Evolutionary conservation across 2,113 vertebrate species (phyloP).

Genomic region (Pipa parva): DNA sequence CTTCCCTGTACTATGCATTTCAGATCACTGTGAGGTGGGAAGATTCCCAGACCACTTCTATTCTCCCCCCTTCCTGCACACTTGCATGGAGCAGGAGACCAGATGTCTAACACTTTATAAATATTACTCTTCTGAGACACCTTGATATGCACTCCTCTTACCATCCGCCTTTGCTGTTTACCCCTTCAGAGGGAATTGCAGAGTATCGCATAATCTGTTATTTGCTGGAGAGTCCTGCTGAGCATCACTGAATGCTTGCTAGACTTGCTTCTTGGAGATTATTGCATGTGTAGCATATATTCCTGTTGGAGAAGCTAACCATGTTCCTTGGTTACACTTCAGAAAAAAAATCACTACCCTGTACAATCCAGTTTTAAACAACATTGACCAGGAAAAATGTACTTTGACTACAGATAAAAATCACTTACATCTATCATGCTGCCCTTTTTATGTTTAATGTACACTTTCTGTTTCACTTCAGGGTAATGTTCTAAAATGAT

Average conservation of each 20-base stretch:
- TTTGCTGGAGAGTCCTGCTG: conserved; percentile 11
- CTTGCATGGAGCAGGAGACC: conserved; percentile 42
- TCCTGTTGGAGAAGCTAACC: background rate
- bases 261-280: background rate
- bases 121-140: conserved; percentile 45
- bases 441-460: too few species aligned
- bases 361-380: background rate
- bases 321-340: background rate
- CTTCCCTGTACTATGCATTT: conserved; percentile 21
- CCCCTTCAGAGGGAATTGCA: conserved; percentile 16
- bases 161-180: conserved; percentile 20
- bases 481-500: too few species aligned
- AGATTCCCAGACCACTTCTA: conserved; percentile 27
- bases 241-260: conserved; percentile 10
- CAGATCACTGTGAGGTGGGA: conserved; percentile 36
- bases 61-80: background rate
- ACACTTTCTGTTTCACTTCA: too few species aligned
- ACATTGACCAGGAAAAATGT: background rate
- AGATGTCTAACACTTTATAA: conserved; percentile 50
- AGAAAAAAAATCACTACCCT: background rate
- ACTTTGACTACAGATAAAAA: background rate
- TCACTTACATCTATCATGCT: background rate
- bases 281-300: background rate
- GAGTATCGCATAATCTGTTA: conserved; percentile 17
- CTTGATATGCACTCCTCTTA: conserved; percentile 39